Conservation (phyloP, 2,113 vertebrate species). For the Ceyx margarethae region DNA sequence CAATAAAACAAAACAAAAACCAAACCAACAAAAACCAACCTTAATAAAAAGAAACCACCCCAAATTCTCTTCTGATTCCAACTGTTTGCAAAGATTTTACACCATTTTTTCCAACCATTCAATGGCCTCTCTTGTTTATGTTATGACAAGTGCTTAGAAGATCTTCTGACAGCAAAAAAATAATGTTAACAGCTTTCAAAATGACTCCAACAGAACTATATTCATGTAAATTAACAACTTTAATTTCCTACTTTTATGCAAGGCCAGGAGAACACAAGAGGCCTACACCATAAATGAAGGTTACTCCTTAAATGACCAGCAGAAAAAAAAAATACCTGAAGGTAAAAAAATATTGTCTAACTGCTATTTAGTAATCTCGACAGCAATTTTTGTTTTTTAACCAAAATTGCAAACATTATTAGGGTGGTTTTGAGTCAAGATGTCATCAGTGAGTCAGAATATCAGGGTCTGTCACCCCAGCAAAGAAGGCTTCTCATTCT, state of each 20-base stretch:
- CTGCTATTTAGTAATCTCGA: background rate
- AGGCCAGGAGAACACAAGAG: background rate
- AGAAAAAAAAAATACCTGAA: background rate
- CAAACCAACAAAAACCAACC: background rate
- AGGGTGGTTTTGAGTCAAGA: fast-evolving
- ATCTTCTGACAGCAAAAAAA: background rate
- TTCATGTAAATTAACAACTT: background rate
- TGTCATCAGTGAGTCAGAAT: background rate
- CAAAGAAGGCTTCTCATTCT: background rate
- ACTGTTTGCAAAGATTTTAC: background rate
- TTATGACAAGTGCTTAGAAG: background rate
- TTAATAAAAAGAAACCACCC: background rate
- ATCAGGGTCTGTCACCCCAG: background rate
- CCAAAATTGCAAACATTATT: background rate
- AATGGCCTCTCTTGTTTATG: background rate
- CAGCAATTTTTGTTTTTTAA: background rate
- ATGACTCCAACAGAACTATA: background rate
- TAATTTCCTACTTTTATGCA: background rate
- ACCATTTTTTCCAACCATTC: background rate
- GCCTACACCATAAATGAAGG: background rate
- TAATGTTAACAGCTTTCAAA: background rate
- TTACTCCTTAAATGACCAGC: background rate
- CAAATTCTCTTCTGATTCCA: background rate
- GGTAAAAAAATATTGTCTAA: background rate
- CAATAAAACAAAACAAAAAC: background rate